Conservation (phyloP, 2,888 invertebrate species). For the Eilema sororculum region DNA sequence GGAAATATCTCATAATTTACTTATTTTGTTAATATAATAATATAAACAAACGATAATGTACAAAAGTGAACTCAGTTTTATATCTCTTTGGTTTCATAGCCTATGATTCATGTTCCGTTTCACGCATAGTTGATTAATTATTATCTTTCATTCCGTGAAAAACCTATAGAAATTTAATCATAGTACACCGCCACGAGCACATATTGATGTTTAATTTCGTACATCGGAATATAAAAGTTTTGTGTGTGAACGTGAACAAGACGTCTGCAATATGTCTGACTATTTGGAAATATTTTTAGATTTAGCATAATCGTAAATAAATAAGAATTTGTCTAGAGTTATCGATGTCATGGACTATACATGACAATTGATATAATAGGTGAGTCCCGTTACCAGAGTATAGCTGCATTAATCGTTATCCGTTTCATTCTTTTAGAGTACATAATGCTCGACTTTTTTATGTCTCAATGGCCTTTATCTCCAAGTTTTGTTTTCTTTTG, state of each 20-base stretch:
- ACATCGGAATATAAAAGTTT: conserved; percentile 71
- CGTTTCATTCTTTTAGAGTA: conserved; percentile 69
- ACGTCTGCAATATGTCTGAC: conserved; percentile 87
- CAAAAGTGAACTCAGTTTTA: neutral
- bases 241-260: conserved; percentile 77
- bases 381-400: conserved; percentile 60
- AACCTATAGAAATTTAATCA: conserved; percentile 58
- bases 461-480: conserved; percentile 86
- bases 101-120: conserved; percentile 54
- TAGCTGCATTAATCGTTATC: conserved; percentile 55
- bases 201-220: conserved; percentile 66
- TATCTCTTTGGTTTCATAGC: conserved; percentile 8
- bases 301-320: conserved; percentile 74
- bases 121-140: conserved; percentile 60
- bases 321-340: conserved; percentile 64
- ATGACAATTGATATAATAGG: conserved; percentile 74
- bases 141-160: conserved; percentile 39
- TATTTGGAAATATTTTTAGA: conserved; percentile 87
- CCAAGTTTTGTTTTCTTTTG: conserved; percentile 86
- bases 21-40: neutral
- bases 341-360: conserved; percentile 77
- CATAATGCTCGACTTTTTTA: conserved; percentile 81
- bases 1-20: neutral
- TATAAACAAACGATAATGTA: neutral
- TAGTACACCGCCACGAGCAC: conserved; percentile 60